Evolutionary conservation across 2,797 vertebrate species (phyloP).

Genomic region (Furcifer pardalis): DNA sequence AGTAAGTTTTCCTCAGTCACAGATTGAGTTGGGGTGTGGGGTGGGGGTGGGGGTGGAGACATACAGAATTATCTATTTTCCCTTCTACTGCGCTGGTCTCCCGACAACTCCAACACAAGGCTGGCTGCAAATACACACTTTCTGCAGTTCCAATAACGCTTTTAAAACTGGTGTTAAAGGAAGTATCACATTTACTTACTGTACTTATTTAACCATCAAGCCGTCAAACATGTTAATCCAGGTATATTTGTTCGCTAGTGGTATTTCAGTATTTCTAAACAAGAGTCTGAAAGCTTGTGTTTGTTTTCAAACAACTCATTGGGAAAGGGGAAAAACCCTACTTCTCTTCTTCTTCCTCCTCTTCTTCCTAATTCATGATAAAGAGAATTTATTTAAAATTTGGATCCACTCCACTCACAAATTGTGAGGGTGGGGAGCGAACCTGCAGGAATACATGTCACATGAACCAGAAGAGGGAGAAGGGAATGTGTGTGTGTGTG

Average conservation of each 20-base stretch:
- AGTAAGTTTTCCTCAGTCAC: not conserved
- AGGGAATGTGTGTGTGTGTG: not conserved
- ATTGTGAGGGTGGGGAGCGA: slow-evolving; percentile 22
- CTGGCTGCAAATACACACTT: not conserved
- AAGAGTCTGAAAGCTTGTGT: not conserved
- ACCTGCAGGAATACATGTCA: slow-evolving; percentile 57
- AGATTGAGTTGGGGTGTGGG: no score
- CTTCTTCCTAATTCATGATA: slow-evolving; percentile 10
- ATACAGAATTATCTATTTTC: not conserved
- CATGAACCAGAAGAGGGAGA: slow-evolving; percentile 46
- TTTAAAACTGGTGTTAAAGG: not conserved
- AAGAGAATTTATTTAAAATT: slow-evolving; percentile 53
- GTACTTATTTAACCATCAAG: slow-evolving; percentile 32
- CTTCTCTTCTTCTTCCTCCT: not conserved
- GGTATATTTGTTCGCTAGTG: slow-evolving; percentile 28
- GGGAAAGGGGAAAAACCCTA: not conserved
- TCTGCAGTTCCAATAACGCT: not conserved
- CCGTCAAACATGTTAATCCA: slow-evolving; percentile 34
- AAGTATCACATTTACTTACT: slow-evolving; percentile 42
- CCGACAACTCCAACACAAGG: not conserved
- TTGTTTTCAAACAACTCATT: slow-evolving; percentile 23
- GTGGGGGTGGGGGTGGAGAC: no score
- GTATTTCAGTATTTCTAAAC: slow-evolving; percentile 35
- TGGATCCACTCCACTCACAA: slow-evolving; percentile 55
- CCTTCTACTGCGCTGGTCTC: not conserved